Evolutionary conservation across 2,888 invertebrate species (phyloP).

Genomic region (Coleophora flavipennella): DNA sequence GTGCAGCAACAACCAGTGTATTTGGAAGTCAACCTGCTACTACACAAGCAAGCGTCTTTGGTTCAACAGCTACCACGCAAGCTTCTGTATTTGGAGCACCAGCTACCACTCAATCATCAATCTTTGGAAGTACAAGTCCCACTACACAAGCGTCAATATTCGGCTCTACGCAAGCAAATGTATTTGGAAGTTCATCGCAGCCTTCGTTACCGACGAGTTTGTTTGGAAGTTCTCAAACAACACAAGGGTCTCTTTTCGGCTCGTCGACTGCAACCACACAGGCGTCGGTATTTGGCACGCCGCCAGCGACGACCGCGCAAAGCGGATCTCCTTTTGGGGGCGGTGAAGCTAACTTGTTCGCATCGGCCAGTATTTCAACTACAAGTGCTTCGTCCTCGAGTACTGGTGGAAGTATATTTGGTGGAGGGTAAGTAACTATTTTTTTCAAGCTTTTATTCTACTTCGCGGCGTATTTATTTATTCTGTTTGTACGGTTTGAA

Average conservation of each 20-base stretch:
- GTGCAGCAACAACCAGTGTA: conserved; percentile 14
- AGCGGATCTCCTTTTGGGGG: conserved; percentile 46
- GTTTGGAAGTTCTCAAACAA: conserved; percentile 23
- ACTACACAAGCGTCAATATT: conserved; percentile 24
- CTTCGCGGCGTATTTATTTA: too few species aligned
- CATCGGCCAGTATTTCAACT: conserved; percentile 58
- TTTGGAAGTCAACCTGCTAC: conserved; percentile 10
- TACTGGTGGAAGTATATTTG: conserved; percentile 51
- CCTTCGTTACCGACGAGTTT: conserved; percentile 20
- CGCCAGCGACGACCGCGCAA: conserved; percentile 34
- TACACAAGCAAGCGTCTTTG: conserved; percentile 23
- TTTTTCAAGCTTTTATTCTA: too few species aligned
- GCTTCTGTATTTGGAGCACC: conserved; percentile 18
- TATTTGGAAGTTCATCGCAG: conserved; percentile 19
- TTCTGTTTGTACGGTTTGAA: too few species aligned
- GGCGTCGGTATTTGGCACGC: conserved; percentile 30
- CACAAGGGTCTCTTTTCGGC: conserved; percentile 22
- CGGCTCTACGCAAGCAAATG: conserved; percentile 20
- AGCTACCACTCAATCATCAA: conserved; percentile 18
- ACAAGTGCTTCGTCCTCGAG: conserved; percentile 40
- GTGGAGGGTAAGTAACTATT: conserved; percentile 35
- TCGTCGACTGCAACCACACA: conserved; percentile 20
- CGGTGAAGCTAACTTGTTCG: conserved; percentile 47
- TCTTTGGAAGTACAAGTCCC: conserved; percentile 21
- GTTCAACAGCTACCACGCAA: conserved; percentile 18